Base-by-base conservation (phyloP, 2,113 vertebrate genomes). In the Dermatemys mawii region DNA sequence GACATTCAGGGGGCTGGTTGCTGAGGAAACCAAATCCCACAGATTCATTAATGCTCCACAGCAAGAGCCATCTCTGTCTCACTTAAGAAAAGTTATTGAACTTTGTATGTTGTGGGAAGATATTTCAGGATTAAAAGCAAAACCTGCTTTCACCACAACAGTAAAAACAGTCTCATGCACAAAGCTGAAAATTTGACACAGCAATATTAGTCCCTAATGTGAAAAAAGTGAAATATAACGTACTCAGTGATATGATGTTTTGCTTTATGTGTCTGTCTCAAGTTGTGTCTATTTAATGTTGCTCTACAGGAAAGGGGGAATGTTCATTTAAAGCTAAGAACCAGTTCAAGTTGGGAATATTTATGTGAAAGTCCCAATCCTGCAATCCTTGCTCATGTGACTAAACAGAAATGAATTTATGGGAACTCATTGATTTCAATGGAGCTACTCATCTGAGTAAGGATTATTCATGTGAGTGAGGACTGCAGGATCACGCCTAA, bases 1-100 rank as follows among this genome's bases (percentile, higher is more conserved):
- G 96, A 94, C 95, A 97, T 97, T 97, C 97, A 97, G 92, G 83
- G 91, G 89, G 27, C 81, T 94, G 87, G 93, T 95, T 97, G 93
- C 93, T 95, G 78, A 97, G 96, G 97, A 96, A 97, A 95, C 97
- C 88, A 93, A 86, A 88, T 91, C 89, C 95, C 89, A 91, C 51
- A 70, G 86, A 87, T 88, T 97, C 89, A 96, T 90, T 97, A 92
- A 92, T 84, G 95, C 67, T 91, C 76, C 91, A 91, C 91, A 95
- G 60, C 89, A 91, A 95, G 79, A 96, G 78, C 92, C 75, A 95
- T 94, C 96, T 93, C 87, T 57, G 53, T 83, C 49, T 73, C 73
- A 48, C 83, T 83, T 53, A 84, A 86, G 49, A 87, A 51, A 73
- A 41, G 50, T 67, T 70, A 35, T 54, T 46, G 38, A 44, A 53